Evolutionary conservation across 1,140 invertebrate species (phyloP).

Genomic region (Brachionus calyciflorus): DNA sequence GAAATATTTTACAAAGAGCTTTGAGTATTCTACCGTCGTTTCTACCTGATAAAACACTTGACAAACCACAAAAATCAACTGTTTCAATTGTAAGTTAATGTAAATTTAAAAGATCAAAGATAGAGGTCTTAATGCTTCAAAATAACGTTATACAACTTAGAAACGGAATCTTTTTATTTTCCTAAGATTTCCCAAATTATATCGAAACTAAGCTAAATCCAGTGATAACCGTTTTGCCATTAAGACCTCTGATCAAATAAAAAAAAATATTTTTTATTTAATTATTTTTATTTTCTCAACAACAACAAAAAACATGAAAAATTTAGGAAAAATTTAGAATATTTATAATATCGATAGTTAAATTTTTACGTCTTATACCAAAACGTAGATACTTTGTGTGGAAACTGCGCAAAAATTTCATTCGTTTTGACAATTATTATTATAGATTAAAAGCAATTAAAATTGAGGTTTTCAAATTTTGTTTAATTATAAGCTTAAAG

Average conservation of each 20-base stretch:
- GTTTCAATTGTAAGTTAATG: slow-evolving; percentile 13
- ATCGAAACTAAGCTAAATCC: too few species aligned
- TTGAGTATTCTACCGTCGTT: slow-evolving; percentile 48
- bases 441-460: slow-evolving; percentile 32
- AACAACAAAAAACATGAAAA: too few species aligned
- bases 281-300: too few species aligned
- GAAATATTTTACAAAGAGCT: slow-evolving; percentile 57
- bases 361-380: slow-evolving; percentile 59
- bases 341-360: slow-evolving; percentile 69
- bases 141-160: too few species aligned
- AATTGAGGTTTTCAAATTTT: slow-evolving; percentile 34
- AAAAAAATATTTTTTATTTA: too few species aligned
- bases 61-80: neutral
- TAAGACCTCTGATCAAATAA: neutral
- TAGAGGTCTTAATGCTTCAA: too few species aligned
- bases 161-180: too few species aligned
- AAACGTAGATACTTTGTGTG: neutral
- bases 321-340: slow-evolving; percentile 61
- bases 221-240: too few species aligned
- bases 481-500: too few species aligned
- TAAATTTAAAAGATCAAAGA: too few species aligned
- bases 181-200: too few species aligned
- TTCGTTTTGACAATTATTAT: neutral
- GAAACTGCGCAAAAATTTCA: neutral
- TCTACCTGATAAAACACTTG: neutral